A percentile compares a stretch with the other conserved stretches of the same genome.
Evolutionary conservation across 2,113 vertebrate genomes (phyloP).

Genomic region (Muscicapa adusta): DNA sequence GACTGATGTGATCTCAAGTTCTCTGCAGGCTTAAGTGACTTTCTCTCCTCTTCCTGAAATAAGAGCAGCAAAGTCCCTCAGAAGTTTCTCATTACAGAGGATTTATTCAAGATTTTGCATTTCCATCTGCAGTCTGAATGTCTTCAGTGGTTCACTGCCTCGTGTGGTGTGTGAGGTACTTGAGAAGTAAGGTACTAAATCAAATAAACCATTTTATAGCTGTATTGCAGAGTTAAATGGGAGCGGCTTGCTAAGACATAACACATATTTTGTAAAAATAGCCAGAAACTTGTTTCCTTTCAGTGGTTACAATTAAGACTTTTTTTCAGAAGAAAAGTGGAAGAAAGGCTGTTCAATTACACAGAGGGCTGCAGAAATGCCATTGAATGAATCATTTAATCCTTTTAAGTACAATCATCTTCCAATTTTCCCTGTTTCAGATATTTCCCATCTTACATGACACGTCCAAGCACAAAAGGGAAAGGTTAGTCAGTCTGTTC

Average conservation of each 20-base stretch:
- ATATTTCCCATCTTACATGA: neutral
- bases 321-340: neutral
- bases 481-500: neutral
- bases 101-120: neutral
- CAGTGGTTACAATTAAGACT: neutral
- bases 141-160: neutral
- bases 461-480: neutral
- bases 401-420: constrained; percentile 20
- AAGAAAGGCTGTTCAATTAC: constrained; percentile 43
- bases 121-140: neutral
- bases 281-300: constrained; percentile 21
- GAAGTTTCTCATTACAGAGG: neutral
- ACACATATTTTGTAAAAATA: constrained; percentile 15
- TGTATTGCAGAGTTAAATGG: constrained; percentile 1
- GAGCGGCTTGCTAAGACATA: neutral
- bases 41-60: neutral
- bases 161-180: neutral
- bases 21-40: neutral
- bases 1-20: neutral
- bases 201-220: constrained; percentile 27
- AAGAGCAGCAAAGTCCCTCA: neutral
- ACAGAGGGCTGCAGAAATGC: constrained; percentile 35
- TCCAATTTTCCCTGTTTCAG: neutral
- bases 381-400: constrained; percentile 36
- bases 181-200: neutral